Conservation (phyloP, 2,888 invertebrate genomes). For the Marasmarcha lunaedactyla region DNA sequence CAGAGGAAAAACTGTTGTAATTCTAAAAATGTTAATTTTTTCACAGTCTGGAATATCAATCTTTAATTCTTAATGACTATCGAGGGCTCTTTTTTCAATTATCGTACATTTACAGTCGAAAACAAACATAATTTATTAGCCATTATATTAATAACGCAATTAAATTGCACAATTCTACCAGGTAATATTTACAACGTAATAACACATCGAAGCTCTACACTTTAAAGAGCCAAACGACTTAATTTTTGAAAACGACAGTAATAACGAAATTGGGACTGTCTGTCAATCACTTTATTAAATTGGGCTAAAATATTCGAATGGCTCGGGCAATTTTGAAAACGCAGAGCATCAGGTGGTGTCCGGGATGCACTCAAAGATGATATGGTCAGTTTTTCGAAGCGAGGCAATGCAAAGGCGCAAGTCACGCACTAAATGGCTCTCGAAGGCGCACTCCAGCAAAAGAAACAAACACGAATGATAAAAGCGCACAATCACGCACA, state of each 20-base stretch:
- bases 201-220: not conserved
- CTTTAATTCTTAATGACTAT: no score
- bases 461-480: constrained; percentile 60
- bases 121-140: no score
- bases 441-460: constrained; percentile 39
- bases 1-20: no score
- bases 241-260: constrained; percentile 39
- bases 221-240: constrained; percentile 22
- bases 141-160: no score
- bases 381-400: constrained; percentile 52
- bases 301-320: constrained; percentile 19
- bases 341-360: constrained; percentile 38
- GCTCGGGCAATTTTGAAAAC: constrained; percentile 5
- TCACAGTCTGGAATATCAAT: no score
- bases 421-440: constrained; percentile 64
- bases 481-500: constrained; percentile 62
- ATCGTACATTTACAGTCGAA: no score
- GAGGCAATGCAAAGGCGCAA: constrained; percentile 59
- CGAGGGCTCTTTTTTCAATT: no score
- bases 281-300: constrained; percentile 37
- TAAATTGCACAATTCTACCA: no score
- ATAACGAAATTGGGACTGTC: constrained; percentile 22
- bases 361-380: constrained; percentile 23
- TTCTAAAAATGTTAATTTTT: no score
- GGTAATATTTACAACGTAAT: no score